phyloP scores from a whole-genome alignment of 2,797 vertebrate species.

The Pangasius djambal region DNA sequence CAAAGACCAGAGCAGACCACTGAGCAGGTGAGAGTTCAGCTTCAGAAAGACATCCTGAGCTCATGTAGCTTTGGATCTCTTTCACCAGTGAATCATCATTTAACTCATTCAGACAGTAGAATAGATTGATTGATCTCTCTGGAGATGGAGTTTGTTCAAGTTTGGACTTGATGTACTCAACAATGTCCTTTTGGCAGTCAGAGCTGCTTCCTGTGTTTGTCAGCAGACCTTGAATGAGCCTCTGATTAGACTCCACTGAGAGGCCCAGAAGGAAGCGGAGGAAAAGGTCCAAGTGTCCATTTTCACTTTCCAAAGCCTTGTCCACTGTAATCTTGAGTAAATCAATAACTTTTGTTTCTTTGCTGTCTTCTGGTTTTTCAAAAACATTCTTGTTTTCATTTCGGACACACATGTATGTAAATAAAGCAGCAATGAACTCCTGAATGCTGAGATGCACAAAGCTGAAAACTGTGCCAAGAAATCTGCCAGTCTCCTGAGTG shows the following conservation, averaged over 20 bases:
- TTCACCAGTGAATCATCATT: conserved; percentile 26
- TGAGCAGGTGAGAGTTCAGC: conserved; percentile 21
- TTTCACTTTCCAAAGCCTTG: not conserved
- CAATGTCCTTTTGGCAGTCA: conserved; percentile 7
- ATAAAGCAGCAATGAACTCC: conserved; percentile 28
- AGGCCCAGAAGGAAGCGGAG: conserved; percentile 14
- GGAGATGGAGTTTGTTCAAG: conserved; percentile 9
- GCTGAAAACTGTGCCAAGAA: conserved; percentile 14
- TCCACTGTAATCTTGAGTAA: conserved; percentile 15
- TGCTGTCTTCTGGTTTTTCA: not conserved
- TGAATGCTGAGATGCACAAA: conserved; percentile 24
- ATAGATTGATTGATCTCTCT: conserved; percentile 20
- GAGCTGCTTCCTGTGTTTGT: not conserved
- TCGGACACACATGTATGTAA: not conserved
- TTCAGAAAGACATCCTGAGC: conserved; percentile 27
- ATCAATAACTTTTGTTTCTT: not conserved
- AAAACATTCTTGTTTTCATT: conserved; percentile 20
- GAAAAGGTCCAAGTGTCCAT: not conserved
- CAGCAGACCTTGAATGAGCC: conserved; percentile 21
- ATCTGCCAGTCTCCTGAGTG: conserved; percentile 2
- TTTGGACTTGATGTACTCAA: conserved; percentile 18
- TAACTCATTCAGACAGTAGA: conserved; percentile 14
- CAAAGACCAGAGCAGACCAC: conserved; percentile 15
- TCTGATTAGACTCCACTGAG: conserved; percentile 15
- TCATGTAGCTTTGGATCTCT: conserved; percentile 9